phyloP scores from a whole-genome alignment of 2,797 vertebrate species.

The Gadopsis marmoratus region DNA sequence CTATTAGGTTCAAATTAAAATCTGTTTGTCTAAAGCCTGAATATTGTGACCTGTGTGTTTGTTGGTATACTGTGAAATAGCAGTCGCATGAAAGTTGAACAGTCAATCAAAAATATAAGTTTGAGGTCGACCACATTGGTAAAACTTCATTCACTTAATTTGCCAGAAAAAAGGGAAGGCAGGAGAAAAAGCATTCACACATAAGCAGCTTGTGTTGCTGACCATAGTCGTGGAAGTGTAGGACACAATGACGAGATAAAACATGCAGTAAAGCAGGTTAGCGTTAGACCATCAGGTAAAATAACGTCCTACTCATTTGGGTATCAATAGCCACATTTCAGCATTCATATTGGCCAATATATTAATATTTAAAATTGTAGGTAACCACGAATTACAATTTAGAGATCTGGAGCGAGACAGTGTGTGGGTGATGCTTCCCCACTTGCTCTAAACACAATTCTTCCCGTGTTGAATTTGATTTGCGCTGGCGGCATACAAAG shows the following conservation, averaged over 20 bases:
- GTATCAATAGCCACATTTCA: not conserved
- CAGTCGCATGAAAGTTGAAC: not conserved
- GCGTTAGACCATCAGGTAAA: not conserved
- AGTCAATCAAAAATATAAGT: not conserved
- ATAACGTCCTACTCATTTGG: not conserved
- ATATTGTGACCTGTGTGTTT: not conserved
- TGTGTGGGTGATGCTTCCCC: not conserved
- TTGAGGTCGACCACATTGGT: not conserved
- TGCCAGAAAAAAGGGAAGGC: not conserved
- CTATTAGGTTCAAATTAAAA: slow-evolving; percentile 39
- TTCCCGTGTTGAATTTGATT: not conserved
- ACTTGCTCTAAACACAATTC: not conserved
- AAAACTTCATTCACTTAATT: not conserved
- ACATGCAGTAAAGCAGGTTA: not conserved
- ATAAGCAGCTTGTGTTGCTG: not conserved
- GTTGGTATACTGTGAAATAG: not conserved
- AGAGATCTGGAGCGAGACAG: not conserved
- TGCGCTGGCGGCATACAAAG: not conserved
- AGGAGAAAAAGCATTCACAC: too few relatives aligned
- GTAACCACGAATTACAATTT: too few relatives aligned
- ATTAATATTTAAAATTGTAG: not conserved
- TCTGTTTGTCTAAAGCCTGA: slow-evolving; percentile 24
- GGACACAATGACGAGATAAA: not conserved
- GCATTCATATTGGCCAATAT: not conserved
- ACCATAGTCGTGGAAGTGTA: not conserved